Evolutionary conservation across 2,797 vertebrate genomes (phyloP).

Genomic region (Anniella stebbinsi): DNA sequence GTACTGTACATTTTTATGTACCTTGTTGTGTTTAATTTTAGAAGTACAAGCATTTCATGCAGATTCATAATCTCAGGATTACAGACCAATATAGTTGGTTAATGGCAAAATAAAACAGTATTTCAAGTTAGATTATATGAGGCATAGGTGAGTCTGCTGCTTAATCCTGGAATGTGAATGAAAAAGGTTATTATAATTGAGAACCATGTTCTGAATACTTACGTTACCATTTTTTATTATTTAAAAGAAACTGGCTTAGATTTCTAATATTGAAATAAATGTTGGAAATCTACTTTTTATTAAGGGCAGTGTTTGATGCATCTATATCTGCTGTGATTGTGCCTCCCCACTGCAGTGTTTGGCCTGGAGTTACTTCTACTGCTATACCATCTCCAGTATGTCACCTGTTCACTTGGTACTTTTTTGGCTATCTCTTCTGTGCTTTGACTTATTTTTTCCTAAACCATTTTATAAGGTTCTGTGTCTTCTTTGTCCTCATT

Average conservation of each 20-base stretch:
- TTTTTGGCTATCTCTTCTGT: not conserved
- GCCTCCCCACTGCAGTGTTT: not conserved
- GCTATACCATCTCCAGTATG: not conserved
- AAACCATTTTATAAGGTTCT: not conserved
- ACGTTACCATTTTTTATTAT: not conserved
- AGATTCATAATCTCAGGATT: constrained; percentile 33
- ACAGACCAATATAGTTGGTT: constrained; percentile 37
- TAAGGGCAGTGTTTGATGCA: constrained; percentile 53
- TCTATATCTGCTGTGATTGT: constrained; percentile 31
- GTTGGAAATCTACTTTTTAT: constrained; percentile 57
- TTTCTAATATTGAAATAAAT: constrained; percentile 65
- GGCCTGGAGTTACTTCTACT: not conserved
- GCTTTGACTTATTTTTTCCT: not conserved
- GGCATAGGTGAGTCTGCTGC: constrained; percentile 51
- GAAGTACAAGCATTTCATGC: rapidly evolving
- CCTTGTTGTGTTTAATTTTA: constrained; percentile 31
- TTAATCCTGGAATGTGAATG: constrained; percentile 4
- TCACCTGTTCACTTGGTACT: not conserved
- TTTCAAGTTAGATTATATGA: constrained; percentile 61
- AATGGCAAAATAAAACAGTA: constrained; percentile 43
- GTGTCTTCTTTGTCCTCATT: not conserved
- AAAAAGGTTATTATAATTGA: constrained; percentile 56
- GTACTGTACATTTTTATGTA: constrained; percentile 6
- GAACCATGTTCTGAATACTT: constrained; percentile 61
- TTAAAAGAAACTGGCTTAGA: constrained; percentile 24